Base-by-base conservation (phyloP, 2,888 invertebrate species). In the Pristionchus maxplancki region DNA sequence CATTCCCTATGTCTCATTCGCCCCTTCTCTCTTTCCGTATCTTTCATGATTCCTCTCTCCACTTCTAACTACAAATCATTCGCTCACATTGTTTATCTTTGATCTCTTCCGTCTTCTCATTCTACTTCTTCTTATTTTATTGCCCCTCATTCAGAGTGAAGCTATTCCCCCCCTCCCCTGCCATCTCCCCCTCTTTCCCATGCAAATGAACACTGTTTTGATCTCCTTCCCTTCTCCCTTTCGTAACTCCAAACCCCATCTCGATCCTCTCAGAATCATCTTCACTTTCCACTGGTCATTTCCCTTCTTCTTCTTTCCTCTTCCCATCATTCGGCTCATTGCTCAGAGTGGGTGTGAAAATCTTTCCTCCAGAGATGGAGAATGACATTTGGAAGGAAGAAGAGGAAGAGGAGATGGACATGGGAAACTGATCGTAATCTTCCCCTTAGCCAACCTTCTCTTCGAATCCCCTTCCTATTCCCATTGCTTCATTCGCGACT, bases 101-200 rank as follows among this genome's bases (percentile, higher is more conserved):
- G 9, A 40, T 84, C n/a, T 84, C 62, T 37, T 44, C 83, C 48
- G 11, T 84, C 62, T 37, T 58, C 83, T 53, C 53, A 64, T 58
- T 86, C 87, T 37, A 53, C 83, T n/a, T 64, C 88, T 64, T 87
- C 53, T 37, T 81, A 58, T 58, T 58, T 58, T 58, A 58, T 71
- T 11, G 87, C 90, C 34, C 87, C 78, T 37, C 71, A 88, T 44
- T 62, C 84, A 48, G 20, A 50, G 15, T 28, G 48, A 24, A 28
- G 37, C 81, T n/a, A 62, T 88, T 24, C 74, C 48, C 50, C n/a
- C n/a, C 50, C 64, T 37, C 44, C 20, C 20, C 74, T 82, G 24
- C 74, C 89, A 40, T 86, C 89, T 34, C 84, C 89, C 53, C 89
- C 89, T 24, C 37, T 20, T 40, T 74, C 20, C 74, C 24, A 74